phyloP scores from a whole-genome alignment of 2,797 vertebrate genomes.

The Tapirus indicus region DNA sequence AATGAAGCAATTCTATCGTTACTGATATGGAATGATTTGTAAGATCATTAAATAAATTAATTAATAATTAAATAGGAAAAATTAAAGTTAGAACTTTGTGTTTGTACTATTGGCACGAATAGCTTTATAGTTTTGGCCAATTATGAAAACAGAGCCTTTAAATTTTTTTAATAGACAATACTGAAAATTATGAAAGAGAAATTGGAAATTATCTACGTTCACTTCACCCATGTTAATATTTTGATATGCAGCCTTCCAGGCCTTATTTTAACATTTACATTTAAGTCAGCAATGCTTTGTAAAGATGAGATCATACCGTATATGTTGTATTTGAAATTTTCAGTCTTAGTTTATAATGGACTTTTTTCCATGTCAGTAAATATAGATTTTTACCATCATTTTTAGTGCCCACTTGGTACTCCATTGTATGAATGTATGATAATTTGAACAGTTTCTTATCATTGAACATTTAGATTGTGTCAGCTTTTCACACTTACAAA shows the following conservation, averaged over 20 bases:
- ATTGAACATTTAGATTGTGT: background rate
- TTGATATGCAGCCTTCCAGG: background rate
- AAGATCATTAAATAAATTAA: background rate
- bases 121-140: background rate
- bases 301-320: background rate
- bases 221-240: background rate
- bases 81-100: background rate
- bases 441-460: background rate
- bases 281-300: background rate
- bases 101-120: background rate
- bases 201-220: background rate
- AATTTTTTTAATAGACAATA: background rate
- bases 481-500: background rate
- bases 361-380: background rate
- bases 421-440: background rate
- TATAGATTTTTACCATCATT: background rate
- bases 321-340: background rate
- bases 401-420: background rate
- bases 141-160: background rate
- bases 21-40: background rate
- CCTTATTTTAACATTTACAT: background rate
- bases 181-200: background rate
- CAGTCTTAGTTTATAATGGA: background rate
- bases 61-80: background rate
- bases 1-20: background rate